Evolutionary conservation across 2,113 vertebrate genomes (phyloP), one percentile per base, ranked within the genome.

Genomic region (Nesoenas mayeri): DNA sequence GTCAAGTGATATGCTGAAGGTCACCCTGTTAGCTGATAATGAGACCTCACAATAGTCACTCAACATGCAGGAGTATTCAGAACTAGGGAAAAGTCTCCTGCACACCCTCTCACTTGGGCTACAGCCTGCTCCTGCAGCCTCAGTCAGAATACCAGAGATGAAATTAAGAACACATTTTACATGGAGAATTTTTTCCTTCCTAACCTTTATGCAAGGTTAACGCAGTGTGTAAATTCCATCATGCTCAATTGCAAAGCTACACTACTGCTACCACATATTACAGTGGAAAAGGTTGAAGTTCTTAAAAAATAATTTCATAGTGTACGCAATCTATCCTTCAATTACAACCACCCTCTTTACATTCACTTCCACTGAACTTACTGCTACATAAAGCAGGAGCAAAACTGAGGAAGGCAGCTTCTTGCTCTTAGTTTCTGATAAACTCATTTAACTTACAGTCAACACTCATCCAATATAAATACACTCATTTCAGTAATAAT

Each of bases 181-280:
- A 67, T 11, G 36, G 62, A 88, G 38, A 58, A 15, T 80, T 90
- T 69, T 83, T 83, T 80, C 42, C n/a, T 85, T 62, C 51, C 48
- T 51, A 90, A 77, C 47, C 75, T 91, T 94, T 74, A 62, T 13
- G 51, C 42, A 77, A 84, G 36, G 67, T 86, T 91, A 95, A 91
- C 15, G 62, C 5, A 74, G 36, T 56, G 47, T 88, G 38, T 34
- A 95, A 94, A 91, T 94, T 87, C 87, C 69, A 89, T 64, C 89
- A 75, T 50, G 29, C 26, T 56, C 79, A 79, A 91, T 96, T 96
- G 94, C 84, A 92, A 94, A 91, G 47, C 42, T 78, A 38, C 4
- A 9, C 36, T 80, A 36, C 50, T 70, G 66, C 64, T 28, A 36
- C 3, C 11, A 67, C 47, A 66, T 60, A 74, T 78, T 81, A 64